Evolutionary conservation across 2,113 vertebrate genomes (phyloP).

Genomic region (cat (Felis catus)): F.catus_Fca126_mat1.0 CM031417.1:123261001-123261500

Average conservation of each 20-base stretch:
- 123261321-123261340: neutral
- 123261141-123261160: neutral
- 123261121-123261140: neutral
- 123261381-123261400: neutral
- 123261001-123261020: too few species aligned
- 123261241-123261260: neutral
- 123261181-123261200: neutral
- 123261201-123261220: neutral
- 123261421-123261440: neutral
- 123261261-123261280: neutral
- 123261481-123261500: neutral
- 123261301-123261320: neutral
- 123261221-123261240: neutral
- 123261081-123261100: neutral
- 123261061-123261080: neutral
- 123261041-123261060: neutral
- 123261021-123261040: neutral
- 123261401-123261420: neutral
- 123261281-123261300: neutral
- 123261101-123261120: neutral
- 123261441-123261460: neutral
- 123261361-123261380: slow-evolving; percentile 4
- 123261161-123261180: neutral
- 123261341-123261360: neutral
- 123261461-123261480: neutral